Conservation (phyloP, 2,113 vertebrate genomes). For the Pteronura brasiliensis region DNA sequence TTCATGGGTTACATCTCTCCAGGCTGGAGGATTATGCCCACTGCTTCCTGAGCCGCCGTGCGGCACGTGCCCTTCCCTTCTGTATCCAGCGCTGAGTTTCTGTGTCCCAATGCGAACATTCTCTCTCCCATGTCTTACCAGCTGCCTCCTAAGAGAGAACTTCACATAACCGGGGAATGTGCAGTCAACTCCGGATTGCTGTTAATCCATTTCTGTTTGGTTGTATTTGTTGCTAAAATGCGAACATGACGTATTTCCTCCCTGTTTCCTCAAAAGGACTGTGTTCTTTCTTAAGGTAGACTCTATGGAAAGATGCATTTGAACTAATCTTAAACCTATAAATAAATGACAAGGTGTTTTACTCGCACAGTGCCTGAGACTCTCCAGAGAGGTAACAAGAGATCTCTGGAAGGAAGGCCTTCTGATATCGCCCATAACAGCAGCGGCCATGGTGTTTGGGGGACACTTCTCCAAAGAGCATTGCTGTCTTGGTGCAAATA, state of each 20-base stretch:
- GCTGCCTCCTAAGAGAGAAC: neutral
- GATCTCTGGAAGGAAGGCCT: accelerated
- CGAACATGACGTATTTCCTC: neutral
- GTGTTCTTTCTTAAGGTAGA: neutral
- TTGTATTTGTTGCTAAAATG: neutral
- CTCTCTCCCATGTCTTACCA: neutral
- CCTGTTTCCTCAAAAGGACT: neutral
- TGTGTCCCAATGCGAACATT: neutral
- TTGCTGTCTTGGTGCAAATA: neutral
- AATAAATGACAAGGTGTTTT: neutral
- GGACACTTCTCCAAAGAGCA: neutral
- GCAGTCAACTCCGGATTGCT: neutral
- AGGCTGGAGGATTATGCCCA: accelerated
- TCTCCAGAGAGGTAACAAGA: neutral
- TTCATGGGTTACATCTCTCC: neutral
- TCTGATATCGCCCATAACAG: accelerated
- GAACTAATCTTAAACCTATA: neutral
- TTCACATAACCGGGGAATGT: neutral
- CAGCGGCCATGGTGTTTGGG: accelerated
- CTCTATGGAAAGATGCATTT: neutral
- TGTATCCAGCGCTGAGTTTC: neutral
- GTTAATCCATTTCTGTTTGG: neutral
- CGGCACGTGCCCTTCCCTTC: accelerated
- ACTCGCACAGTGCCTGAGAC: neutral
- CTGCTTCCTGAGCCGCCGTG: accelerated